Percentiles rank a stretch among this genome's conserved stretches.
These are phyloP conservation scores for Electrophaes corylata DNA, from an alignment of 2,888 invertebrate species.

Conservation along the genomic window DNA sequence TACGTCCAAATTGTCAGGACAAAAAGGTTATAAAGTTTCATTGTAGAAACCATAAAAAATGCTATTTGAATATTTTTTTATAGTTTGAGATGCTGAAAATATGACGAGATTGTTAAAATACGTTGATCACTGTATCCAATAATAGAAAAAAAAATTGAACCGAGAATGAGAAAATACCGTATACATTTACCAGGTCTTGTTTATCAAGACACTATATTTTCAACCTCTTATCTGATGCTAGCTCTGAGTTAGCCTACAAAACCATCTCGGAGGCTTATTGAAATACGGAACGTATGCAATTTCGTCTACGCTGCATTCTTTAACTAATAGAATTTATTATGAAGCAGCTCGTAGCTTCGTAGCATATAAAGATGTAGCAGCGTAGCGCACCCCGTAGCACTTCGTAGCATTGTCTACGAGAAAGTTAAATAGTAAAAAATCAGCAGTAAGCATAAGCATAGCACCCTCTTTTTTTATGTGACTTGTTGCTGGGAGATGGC, in stretches of 20 bases:
- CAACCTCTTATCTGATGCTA: neutral
- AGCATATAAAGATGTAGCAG: constrained; percentile 22
- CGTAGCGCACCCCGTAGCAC: constrained; percentile 23
- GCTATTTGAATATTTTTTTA: too few relatives aligned
- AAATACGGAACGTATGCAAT: constrained; percentile 8
- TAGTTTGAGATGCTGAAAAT: too few relatives aligned
- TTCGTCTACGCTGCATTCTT: constrained; percentile 19
- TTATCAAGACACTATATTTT: neutral
- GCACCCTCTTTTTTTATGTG: too few relatives aligned
- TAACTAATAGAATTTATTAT: constrained; percentile 30
- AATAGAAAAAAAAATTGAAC: too few relatives aligned
- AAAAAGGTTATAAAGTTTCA: too few relatives aligned
- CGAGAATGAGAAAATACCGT: neutral
- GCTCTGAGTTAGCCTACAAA: neutral
- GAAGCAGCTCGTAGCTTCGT: constrained; percentile 24
- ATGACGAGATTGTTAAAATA: too few relatives aligned
- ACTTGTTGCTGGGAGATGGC: too few relatives aligned
- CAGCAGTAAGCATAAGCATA: too few relatives aligned
- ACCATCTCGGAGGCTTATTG: neutral
- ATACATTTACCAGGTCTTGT: neutral
- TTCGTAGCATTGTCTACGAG: constrained; percentile 19
- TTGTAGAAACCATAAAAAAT: too few relatives aligned
- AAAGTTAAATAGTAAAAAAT: neutral
- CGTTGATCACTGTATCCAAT: too few relatives aligned
- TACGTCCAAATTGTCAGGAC: too few relatives aligned